Evolutionary conservation across 2,113 vertebrate species (phyloP).

Genomic region (Tragelaphus strepsiceros): DNA sequence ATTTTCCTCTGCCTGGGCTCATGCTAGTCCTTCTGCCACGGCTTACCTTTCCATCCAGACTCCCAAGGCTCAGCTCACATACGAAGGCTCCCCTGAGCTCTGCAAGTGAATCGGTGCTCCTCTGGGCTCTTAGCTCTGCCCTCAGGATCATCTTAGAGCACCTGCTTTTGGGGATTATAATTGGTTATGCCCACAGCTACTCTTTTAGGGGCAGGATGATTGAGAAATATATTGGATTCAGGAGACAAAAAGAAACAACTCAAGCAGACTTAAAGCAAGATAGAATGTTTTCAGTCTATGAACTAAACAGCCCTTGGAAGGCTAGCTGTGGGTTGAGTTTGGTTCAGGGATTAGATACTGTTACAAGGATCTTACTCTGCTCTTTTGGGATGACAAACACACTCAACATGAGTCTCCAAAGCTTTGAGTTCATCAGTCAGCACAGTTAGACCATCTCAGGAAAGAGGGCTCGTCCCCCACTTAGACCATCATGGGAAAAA

Average conservation of each 20-base stretch:
- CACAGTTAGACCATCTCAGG: not conserved
- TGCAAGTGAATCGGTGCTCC: not conserved
- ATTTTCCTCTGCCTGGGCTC: not conserved
- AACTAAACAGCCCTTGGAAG: not conserved
- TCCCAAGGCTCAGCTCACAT: not conserved
- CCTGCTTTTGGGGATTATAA: not conserved
- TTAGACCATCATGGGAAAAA: not conserved
- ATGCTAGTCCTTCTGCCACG: not conserved
- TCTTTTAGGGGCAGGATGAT: not conserved
- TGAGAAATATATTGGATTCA: not conserved
- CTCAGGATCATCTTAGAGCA: not conserved
- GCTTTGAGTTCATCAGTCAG: not conserved
- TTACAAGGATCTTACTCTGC: not conserved
- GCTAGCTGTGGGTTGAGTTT: not conserved
- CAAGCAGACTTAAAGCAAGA: not conserved
- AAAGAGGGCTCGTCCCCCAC: not conserved
- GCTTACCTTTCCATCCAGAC: not conserved
- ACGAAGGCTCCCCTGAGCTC: not conserved
- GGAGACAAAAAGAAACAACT: not conserved
- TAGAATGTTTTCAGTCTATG: not conserved
- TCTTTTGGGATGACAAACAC: not conserved
- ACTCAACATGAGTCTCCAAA: not conserved
- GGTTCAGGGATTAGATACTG: not conserved
- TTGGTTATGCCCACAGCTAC: no score
- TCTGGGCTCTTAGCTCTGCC: not conserved